Evolutionary conservation across 1,140 invertebrate species (phyloP).

Genomic region (Zelostemma sp.): DNA sequence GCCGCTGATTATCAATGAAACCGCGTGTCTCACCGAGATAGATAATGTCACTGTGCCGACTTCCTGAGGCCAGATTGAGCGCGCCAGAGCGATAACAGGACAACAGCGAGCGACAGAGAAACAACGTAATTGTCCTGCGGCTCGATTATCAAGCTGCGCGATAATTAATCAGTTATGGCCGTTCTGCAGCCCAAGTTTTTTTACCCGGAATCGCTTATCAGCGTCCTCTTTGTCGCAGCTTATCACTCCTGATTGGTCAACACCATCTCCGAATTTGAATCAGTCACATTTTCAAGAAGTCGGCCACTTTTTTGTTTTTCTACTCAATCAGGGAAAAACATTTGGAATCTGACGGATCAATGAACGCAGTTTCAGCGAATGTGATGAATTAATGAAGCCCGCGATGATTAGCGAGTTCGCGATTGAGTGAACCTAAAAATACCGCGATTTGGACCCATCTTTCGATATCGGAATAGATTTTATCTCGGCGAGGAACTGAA

Average conservation of each 20-base stretch:
- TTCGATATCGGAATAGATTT: no score
- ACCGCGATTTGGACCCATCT: no score
- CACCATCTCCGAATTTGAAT: background rate
- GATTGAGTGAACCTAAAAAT: no score
- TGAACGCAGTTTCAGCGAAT: no score
- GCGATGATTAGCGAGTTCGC: no score
- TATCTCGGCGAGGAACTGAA: no score
- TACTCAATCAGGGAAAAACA: no score
- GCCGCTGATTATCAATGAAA: slow-evolving; percentile 58
- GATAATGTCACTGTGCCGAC: slow-evolving; percentile 55
- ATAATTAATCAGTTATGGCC: slow-evolving; percentile 1
- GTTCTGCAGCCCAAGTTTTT: background rate
- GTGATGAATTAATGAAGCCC: no score
- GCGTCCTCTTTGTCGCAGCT: background rate
- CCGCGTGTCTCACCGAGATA: slow-evolving; percentile 64
- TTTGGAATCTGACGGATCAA: no score
- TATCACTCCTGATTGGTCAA: background rate
- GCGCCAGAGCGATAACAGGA: slow-evolving; percentile 21
- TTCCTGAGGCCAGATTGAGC: slow-evolving; percentile 55
- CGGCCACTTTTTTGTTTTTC: no score
- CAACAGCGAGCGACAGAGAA: slow-evolving; percentile 6
- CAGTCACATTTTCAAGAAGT: no score
- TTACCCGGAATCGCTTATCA: slow-evolving; percentile 1
- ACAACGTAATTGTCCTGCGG: slow-evolving; percentile 4
- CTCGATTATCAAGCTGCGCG: slow-evolving; percentile 1